phyloP scores from a whole-genome alignment of 2,113 vertebrate species.

The Echinops telfairi region DNA sequence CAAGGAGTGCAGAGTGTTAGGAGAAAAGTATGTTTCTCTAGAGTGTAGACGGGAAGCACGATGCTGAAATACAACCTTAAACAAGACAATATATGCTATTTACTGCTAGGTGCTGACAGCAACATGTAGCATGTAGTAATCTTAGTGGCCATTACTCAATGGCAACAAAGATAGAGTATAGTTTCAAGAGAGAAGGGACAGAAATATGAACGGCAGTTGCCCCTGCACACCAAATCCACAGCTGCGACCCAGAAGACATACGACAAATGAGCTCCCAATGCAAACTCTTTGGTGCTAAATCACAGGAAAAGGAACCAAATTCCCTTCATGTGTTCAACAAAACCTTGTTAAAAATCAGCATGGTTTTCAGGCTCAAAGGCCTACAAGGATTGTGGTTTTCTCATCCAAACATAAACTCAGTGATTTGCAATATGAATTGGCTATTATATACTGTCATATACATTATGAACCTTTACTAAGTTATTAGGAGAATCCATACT shows the following conservation, averaged over 20 bases:
- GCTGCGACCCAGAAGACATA: conserved; percentile 55
- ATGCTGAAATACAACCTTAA: conserved; percentile 58
- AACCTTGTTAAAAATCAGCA: not conserved
- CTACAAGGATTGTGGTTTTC: not conserved
- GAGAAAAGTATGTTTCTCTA: not conserved
- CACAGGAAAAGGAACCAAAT: not conserved
- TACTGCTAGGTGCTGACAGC: conserved; percentile 9
- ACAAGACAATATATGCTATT: conserved; percentile 60
- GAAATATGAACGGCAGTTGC: conserved; percentile 65
- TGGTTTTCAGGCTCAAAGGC: not conserved
- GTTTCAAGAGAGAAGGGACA: conserved; percentile 39
- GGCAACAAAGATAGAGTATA: conserved; percentile 5
- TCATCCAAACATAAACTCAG: not conserved
- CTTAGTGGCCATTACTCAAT: conserved; percentile 54
- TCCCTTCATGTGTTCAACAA: not conserved
- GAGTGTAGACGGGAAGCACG: not conserved
- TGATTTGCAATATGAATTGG: not conserved
- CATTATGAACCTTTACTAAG: not conserved
- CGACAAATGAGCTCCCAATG: not conserved
- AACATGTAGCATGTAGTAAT: not conserved
- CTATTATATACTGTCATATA: not conserved
- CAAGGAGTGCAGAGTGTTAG: not conserved
- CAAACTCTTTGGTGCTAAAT: conserved; percentile 20
- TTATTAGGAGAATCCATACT: not conserved
- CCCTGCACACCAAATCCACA: conserved; percentile 47